Conservation (phyloP, 2,797 vertebrate species). For the Acrossocheilus wenchowensis region DNA sequence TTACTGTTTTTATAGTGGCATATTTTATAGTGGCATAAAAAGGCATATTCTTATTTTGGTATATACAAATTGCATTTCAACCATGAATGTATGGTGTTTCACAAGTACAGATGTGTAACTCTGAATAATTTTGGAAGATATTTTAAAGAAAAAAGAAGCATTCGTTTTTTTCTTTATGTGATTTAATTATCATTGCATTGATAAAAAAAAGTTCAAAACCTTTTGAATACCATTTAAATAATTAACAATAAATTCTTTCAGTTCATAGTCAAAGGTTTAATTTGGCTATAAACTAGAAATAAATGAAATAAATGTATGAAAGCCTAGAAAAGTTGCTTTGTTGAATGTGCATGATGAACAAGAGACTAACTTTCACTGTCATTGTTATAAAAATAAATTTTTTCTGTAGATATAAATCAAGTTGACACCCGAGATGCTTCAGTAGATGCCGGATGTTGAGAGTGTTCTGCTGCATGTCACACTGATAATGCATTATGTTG, state of each 20-base stretch:
- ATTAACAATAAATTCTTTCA: neutral
- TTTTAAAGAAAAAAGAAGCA: no score
- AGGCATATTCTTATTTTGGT: neutral
- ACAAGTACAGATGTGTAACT: neutral
- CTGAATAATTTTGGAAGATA: neutral
- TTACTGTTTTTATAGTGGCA: neutral
- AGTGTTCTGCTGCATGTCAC: neutral
- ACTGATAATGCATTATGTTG: neutral
- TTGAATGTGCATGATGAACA: neutral
- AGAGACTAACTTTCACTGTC: neutral
- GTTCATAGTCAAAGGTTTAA: neutral
- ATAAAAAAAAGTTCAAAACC: neutral
- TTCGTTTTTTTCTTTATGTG: no score
- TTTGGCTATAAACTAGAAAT: neutral
- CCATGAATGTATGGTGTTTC: neutral
- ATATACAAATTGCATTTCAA: neutral
- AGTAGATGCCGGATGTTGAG: neutral
- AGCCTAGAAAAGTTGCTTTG: neutral
- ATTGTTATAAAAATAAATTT: neutral
- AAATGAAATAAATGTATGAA: neutral
- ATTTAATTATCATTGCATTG: no score
- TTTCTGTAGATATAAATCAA: neutral
- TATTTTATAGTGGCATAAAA: neutral
- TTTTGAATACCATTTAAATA: no score
- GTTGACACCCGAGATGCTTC: neutral